Evolutionary conservation across 2,888 invertebrate species (phyloP).

Genomic region (Colostygia pectinataria): DNA sequence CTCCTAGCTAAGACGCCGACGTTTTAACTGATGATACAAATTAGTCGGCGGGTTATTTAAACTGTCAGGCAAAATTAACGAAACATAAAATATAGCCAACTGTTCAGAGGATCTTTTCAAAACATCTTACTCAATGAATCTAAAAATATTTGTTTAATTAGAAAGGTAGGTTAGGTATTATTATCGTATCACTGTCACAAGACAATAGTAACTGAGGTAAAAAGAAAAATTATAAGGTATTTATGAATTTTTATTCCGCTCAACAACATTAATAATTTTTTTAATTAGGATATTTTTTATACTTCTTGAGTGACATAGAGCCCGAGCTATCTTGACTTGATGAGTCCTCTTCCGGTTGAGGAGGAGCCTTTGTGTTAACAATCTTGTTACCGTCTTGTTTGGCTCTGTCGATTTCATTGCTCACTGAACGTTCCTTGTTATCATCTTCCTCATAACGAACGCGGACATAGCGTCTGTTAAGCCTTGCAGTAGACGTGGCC

Average conservation of each 20-base stretch:
- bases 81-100: not conserved
- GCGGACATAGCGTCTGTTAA: conserved; percentile 25
- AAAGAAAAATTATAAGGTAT: not conserved
- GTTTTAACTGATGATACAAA: conserved; percentile 23
- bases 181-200: not conserved
- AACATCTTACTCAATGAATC: not conserved
- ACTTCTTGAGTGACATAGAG: not conserved
- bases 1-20: conserved; percentile 13
- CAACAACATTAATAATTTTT: not conserved
- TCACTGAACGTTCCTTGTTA: not conserved
- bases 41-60: conserved; percentile 7
- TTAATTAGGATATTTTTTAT: conserved; percentile 5
- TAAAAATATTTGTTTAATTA: not conserved
- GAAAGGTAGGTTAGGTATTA: too few species aligned
- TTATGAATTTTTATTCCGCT: not conserved
- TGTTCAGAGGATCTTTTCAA: not conserved
- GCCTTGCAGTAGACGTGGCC: conserved; percentile 22
- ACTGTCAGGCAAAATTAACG: conserved; percentile 7
- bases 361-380: not conserved
- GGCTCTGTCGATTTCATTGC: not conserved
- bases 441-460: conserved; percentile 37
- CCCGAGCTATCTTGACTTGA: not conserved
- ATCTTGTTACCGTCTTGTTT: conserved; percentile 9
- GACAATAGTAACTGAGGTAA: not conserved
- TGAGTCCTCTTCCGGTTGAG: conserved; percentile 1